phyloP scores from a whole-genome alignment of 2,113 vertebrate genomes.

The Tylochromis polylepis region DNA sequence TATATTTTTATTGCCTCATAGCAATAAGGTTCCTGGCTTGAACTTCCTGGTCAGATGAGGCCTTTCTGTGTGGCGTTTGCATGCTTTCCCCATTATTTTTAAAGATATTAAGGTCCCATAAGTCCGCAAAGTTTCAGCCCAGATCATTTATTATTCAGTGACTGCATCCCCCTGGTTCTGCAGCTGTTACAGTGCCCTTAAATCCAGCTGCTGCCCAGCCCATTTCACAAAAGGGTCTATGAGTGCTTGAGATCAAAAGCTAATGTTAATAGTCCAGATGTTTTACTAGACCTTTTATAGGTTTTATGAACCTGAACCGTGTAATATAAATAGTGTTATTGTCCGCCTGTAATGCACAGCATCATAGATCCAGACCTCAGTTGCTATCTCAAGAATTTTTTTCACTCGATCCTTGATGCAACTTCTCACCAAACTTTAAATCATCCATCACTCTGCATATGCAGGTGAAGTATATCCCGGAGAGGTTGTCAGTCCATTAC shows the following conservation, averaged over 20 bases:
- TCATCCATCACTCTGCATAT: not conserved
- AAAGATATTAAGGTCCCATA: not conserved
- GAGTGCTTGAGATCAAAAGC: not conserved
- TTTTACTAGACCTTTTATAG: not conserved
- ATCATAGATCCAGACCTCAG: not conserved
- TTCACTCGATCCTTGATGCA: not conserved
- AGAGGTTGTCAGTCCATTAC: not conserved
- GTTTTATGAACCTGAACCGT: not conserved
- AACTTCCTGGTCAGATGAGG: not conserved
- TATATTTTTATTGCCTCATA: not conserved
- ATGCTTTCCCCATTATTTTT: not conserved
- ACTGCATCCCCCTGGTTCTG: not conserved
- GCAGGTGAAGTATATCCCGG: not conserved
- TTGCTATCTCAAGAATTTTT: not conserved
- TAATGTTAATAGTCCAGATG: not conserved
- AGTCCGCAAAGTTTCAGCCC: not conserved
- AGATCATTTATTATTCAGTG: not conserved
- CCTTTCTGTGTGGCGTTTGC: not conserved
- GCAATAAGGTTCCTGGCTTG: not conserved
- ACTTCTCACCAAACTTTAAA: not conserved
- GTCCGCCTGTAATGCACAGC: not conserved
- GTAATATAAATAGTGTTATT: not conserved
- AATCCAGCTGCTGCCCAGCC: not conserved
- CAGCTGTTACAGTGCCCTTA: not conserved
- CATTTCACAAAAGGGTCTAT: not conserved